phyloP scores from a whole-genome alignment of 2,888 invertebrate species.

The Cancer borealis region DNA sequence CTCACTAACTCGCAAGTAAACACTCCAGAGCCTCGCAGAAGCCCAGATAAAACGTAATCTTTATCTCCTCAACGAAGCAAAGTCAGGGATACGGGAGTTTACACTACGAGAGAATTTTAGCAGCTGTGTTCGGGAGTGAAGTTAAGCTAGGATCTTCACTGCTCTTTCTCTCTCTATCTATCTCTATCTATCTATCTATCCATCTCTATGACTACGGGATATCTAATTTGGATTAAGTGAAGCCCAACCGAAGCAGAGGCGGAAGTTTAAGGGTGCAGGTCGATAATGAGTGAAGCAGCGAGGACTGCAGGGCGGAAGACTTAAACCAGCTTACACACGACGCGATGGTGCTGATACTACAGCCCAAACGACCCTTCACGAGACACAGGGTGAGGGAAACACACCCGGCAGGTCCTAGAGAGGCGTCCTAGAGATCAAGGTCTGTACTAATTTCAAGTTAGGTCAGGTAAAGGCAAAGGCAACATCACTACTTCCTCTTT shows the following conservation, averaged over 20 bases:
- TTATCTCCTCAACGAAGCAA: not conserved
- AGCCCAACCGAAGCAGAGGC: not conserved
- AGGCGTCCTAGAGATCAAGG: not conserved
- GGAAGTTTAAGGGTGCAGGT: not conserved
- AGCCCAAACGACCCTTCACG: not conserved
- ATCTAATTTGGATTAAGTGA: not conserved
- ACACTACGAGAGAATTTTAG: not conserved
- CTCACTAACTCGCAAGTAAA: constrained; percentile 24
- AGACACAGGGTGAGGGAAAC: not conserved
- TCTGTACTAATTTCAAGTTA: not conserved
- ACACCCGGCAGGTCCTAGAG: not conserved
- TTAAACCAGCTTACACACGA: not conserved
- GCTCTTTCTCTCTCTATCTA: not conserved
- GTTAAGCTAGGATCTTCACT: not conserved
- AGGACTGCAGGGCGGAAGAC: not conserved
- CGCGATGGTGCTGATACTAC: not conserved
- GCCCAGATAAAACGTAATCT: constrained; percentile 23
- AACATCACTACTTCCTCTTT: not conserved
- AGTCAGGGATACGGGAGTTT: not conserved
- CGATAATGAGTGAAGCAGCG: not conserved
- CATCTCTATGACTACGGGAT: not conserved
- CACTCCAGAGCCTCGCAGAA: constrained; percentile 25
- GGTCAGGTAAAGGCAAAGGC: not conserved
- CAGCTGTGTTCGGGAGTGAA: not conserved
- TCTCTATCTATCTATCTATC: not conserved